Base-by-base conservation (phyloP, 2,888 invertebrate species). In the Eudemis profundana region DNA sequence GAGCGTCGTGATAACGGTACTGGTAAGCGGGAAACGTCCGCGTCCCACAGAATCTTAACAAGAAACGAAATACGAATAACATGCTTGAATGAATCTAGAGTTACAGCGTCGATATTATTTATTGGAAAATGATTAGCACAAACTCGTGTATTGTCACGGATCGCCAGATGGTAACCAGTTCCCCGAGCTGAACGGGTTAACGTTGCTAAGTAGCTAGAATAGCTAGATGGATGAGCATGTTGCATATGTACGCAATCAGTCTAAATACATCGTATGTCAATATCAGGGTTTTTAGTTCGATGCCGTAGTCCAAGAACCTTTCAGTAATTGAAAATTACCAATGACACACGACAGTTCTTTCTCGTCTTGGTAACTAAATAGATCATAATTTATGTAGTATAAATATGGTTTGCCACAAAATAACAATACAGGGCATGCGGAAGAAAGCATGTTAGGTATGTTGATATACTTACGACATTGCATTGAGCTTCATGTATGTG, bases 381-480 rank as follows among this genome's bases (percentile, higher is more conserved):
- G n/a, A n/a, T n/a, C n/a, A n/a, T n/a, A n/a, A n/a, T n/a, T n/a
- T n/a, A n/a, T n/a, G n/a, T n/a, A n/a, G n/a, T n/a, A n/a, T n/a
- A n/a, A n/a, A n/a, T n/a, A n/a, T n/a, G n/a, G n/a, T n/a, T n/a
- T n/a, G n/a, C n/a, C n/a, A n/a, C n/a, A n/a, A n/a, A n/a, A n/a
- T n/a, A n/a, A n/a, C n/a, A n/a, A n/a, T n/a, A n/a, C n/a, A n/a
- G n/a, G n/a, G n/a, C n/a, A n/a, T n/a, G n/a, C n/a, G n/a, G n/a
- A n/a, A n/a, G n/a, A n/a, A n/a, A n/a, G n/a, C n/a, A n/a, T n/a
- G n/a, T n/a, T n/a, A n/a, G n/a, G n/a, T n/a, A n/a, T n/a, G n/a
- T n/a, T n/a, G n/a, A 33, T 8, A 64, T 74, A 93, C 93, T 93
- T 84, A 93, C 92, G 89, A 86, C 88, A 91, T 89, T 57, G 87